Evolutionary conservation across 2,797 vertebrate genomes (phyloP), one percentile per base, ranked within the genome.

Genomic region (Aulostomus chinensis): DNA sequence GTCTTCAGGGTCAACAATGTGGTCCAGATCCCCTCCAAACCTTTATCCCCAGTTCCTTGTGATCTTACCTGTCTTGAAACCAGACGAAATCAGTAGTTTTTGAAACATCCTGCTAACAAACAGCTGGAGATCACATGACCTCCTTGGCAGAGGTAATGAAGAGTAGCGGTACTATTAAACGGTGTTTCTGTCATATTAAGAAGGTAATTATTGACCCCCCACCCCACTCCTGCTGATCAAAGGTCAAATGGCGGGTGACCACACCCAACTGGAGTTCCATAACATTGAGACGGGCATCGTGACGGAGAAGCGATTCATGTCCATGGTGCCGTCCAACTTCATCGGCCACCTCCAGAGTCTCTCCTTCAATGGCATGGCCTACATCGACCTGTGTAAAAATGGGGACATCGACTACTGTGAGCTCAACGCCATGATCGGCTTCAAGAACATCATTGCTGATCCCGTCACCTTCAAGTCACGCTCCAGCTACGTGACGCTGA

Each of bases 391-490:
- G 31, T 99, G 97, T 85, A 96, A 97, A 91, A 99, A 98, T 0
- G 97, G 97, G 7, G 97, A 99, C 90, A 98, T 99, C 20, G 95
- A 98, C 82, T 98, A 97, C 84, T 98, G 97, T 49, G 96, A 99
- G 80, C 94, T 98, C 77, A 99, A 98, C 40, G 96, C 97, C 80
- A 93, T 96, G 84, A 97, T 98, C 28, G 97, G 96, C 79, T 98
- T 94, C 90, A 96, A 96, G 87, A 97, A 93, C 91, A 98, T 99
- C 89, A 96, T 98, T 57, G 96, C 96, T 5, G 96, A 99, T 80
- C 97, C 97, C 0, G 90, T 99, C 85, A 99, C 96, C 65, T 99
- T 99, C 91, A 98, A 96, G 92, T 97, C 95, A 2, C 96, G 97
- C 89, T 94, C 95, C 36, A 99, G 96, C 84, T 98, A 96, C 43